phyloP scores from a whole-genome alignment of 37 sponge, comb jelly and placozoan genomes.

The Ianthella basta region DNA sequence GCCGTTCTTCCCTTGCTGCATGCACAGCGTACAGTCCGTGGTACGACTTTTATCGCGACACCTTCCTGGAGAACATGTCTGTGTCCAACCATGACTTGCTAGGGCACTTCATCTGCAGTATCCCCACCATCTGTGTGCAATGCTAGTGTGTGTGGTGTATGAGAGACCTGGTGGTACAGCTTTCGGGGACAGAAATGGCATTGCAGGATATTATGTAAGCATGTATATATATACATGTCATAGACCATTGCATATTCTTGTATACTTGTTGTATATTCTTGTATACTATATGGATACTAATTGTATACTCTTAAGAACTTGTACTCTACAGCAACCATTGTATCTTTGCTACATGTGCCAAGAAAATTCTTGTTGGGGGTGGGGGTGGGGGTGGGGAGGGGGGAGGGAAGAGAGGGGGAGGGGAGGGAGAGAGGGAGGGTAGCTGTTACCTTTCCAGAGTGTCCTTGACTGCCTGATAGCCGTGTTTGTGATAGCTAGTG shows the following conservation, averaged over 20 bases:
- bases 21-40: constrained; percentile 64
- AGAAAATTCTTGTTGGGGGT: too few species aligned
- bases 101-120: constrained; percentile 71
- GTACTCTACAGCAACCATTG: too few species aligned
- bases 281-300: too few species aligned
- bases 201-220: too few species aligned
- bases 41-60: constrained; percentile 87
- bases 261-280: too few species aligned
- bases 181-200: not conserved
- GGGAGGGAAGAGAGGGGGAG: too few species aligned
- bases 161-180: not conserved
- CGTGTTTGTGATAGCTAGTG: constrained; percentile 75
- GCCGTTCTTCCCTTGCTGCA: not conserved
- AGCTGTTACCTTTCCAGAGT: too few species aligned
- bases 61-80: constrained; percentile 71
- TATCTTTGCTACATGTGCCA: too few species aligned
- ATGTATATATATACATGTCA: not conserved
- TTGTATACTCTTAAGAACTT: too few species aligned
- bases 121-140: not conserved
- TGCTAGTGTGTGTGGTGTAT: constrained; percentile 31
- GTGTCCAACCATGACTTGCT: constrained; percentile 75
- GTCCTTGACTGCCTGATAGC: constrained; percentile 20
- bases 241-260: too few species aligned
- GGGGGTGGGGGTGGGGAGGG: too few species aligned
- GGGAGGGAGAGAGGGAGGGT: too few species aligned